Percentiles rank a stretch among this genome's conserved stretches.
These are phyloP conservation scores for Colinus virginianus DNA, from an alignment of 2,113 vertebrate genomes.

Conservation along the genomic window DNA sequence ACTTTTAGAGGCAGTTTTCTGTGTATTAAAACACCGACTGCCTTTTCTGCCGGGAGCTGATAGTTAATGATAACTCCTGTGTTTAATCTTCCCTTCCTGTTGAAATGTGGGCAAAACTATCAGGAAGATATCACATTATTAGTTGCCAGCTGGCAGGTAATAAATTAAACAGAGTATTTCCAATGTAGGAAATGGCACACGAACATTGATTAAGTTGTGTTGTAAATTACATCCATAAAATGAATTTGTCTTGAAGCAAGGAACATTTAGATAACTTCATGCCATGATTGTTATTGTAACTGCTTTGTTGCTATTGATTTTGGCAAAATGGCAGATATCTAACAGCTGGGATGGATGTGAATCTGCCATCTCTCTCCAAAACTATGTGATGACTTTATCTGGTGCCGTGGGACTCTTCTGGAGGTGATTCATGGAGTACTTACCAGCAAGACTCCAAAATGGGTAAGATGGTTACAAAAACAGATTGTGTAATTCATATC, in stretches of 20 bases:
- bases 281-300: background rate
- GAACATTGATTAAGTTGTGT: background rate
- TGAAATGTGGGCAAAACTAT: background rate
- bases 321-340: background rate
- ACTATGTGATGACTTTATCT: background rate
- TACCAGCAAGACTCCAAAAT: conserved; percentile 92
- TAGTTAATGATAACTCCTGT: background rate
- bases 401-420: background rate
- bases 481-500: conserved; percentile 85
- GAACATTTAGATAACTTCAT: background rate
- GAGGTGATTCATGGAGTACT: conserved; percentile 72
- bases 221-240: background rate
- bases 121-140: background rate
- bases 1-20: background rate
- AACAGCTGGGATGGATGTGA: background rate
- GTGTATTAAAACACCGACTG: background rate
- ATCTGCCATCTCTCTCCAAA: background rate
- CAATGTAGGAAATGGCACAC: background rate
- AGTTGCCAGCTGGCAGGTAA: background rate
- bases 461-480: conserved; percentile 91
- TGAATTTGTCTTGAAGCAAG: background rate
- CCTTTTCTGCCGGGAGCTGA: background rate
- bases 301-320: background rate
- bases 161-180: background rate
- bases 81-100: background rate